A percentile compares a stretch with the other conserved stretches of the same genome.
Conservation (phyloP, 2,888 invertebrate species). For the Troides oblongomaculatus region DNA sequence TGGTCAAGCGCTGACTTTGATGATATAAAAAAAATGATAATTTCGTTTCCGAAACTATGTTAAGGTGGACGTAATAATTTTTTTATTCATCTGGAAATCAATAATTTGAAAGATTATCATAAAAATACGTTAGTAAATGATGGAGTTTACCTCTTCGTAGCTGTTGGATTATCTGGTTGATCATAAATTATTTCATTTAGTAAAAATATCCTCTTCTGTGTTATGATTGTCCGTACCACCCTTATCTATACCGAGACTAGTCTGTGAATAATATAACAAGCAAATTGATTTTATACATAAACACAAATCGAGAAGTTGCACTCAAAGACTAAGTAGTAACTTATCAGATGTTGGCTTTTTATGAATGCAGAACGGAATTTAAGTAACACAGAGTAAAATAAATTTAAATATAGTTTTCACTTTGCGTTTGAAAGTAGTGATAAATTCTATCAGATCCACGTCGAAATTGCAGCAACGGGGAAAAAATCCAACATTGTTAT, state of each 20-base stretch:
- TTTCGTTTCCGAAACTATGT: no score
- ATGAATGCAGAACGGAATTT: background rate
- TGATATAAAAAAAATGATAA: no score
- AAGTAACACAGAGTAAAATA: background rate
- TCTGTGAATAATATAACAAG: no score
- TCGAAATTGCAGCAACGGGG: slow-evolving; percentile 41
- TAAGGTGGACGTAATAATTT: no score
- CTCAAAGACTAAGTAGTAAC: background rate
- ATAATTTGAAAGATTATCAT: no score
- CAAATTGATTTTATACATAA: no score
- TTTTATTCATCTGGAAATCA: no score
- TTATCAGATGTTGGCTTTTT: background rate
- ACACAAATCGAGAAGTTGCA: background rate
- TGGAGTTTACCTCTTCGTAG: background rate
- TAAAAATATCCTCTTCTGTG: no score
- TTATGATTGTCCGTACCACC: no score
- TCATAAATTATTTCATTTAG: no score
- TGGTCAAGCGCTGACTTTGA: no score
- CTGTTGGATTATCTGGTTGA: background rate
- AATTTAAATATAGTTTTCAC: slow-evolving; percentile 1
- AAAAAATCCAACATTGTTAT: slow-evolving; percentile 58
- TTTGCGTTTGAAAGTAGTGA: slow-evolving; percentile 20
- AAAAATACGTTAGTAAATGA: background rate
- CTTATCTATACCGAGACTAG: no score
- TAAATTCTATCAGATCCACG: slow-evolving; percentile 46